Base-by-base conservation (phyloP, 1,140 invertebrate genomes). In the Pristionchus pacificus region DNA sequence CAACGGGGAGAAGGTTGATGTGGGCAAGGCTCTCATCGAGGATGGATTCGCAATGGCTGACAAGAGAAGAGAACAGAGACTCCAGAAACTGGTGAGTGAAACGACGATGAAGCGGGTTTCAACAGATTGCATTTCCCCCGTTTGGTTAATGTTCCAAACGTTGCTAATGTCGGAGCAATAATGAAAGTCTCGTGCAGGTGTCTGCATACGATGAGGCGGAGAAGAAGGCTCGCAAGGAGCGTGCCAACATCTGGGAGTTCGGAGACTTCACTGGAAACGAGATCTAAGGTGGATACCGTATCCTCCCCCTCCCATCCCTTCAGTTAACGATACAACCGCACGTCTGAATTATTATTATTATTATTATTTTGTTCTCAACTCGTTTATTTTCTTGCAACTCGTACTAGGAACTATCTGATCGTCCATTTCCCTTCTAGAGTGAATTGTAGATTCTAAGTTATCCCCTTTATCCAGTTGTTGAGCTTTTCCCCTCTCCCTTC, bases 21-120 rank as follows among this genome's bases (percentile, higher is more conserved):
- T 97, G 75, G 90, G 89, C 31, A 92, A 92, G 84, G 88, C 87
- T 73, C 87, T 98, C 19, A 89, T 98, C 68, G 87, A 88, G 38
- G 91, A 95, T 77, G 96, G 96, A 15, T 88, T 91, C 59, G 86
- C 95, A 1, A 80, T 96, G 38, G 89, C 91, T 68, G 92, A 95
- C 60, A 88, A 88, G 61, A 87, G 90, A 55, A 89, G 90, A 70
- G 93, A 96, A 79, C 89, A 89, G 70, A 89, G 91, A 77, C 88
- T 96, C 33, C 88, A 90, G 62, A 89, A 91, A 85, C 83, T 97
- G 84, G 89, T 91, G 71, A 19, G 79, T 14, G 49, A 49, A n/a
- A n/a, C n/a, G n/a, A n/a, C n/a, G n/a, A n/a, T n/a, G n/a, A n/a
- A n/a, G n/a, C n/a, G n/a, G n/a, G n/a, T n/a, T n/a, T n/a, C n/a